Percentiles rank a stretch among this genome's conserved stretches.
Conservation (phyloP, 2,888 invertebrate genomes). For the Escarpia spicata region DNA sequence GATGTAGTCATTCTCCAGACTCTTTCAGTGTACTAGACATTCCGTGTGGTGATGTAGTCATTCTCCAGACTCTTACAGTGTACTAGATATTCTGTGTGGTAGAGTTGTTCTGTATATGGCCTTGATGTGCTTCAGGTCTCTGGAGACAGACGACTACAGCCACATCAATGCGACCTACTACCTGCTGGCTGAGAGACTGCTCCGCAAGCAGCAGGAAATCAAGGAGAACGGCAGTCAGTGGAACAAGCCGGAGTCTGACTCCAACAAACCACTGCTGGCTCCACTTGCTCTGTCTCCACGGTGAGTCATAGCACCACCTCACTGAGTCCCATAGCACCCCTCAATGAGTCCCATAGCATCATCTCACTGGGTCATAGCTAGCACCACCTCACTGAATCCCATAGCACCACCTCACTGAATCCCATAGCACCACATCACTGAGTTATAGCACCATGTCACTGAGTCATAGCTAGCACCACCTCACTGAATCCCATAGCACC, state of each 20-base stretch:
- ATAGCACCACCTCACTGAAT: too few species aligned
- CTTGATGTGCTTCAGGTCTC: slow-evolving; percentile 71
- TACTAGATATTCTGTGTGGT: too few species aligned
- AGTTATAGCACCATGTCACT: too few species aligned
- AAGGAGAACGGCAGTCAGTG: slow-evolving; percentile 17
- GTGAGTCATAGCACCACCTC: slow-evolving; percentile 45
- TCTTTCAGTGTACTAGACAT: too few species aligned
- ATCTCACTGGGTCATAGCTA: neutral
- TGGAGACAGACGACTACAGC: slow-evolving; percentile 96
- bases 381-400: too few species aligned
- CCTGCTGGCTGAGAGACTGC: slow-evolving; percentile 90
- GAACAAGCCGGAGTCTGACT: slow-evolving; percentile 65
- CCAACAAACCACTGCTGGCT: slow-evolving; percentile 66
- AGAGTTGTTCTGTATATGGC: too few species aligned
- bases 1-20: too few species aligned
- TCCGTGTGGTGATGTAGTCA: too few species aligned
- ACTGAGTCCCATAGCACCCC: neutral
- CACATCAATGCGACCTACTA: slow-evolving; percentile 99
- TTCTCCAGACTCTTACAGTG: too few species aligned
- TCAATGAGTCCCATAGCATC: neutral
- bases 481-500: too few species aligned
- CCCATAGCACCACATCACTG: too few species aligned
- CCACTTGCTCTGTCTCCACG: slow-evolving; percentile 65
- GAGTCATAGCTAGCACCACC: too few species aligned
- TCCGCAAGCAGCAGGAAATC: slow-evolving; percentile 65